Evolutionary conservation across 2,797 vertebrate species (phyloP).

Genomic region (Melopsittacus undulatus): DNA sequence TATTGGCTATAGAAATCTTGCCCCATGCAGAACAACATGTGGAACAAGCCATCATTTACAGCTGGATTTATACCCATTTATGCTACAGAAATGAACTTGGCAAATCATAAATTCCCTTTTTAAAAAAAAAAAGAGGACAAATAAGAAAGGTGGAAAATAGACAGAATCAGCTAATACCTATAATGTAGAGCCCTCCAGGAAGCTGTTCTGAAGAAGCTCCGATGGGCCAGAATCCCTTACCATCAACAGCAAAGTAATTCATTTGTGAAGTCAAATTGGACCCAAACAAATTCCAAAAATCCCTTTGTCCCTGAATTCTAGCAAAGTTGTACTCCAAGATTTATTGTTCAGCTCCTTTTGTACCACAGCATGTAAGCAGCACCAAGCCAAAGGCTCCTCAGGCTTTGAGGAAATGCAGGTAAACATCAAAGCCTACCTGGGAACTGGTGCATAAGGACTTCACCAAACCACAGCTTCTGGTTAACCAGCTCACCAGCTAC

Average conservation of each 20-base stretch:
- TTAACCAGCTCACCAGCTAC: not conserved
- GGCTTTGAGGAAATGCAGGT: not conserved
- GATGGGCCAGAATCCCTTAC: not conserved
- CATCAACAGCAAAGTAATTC: not conserved
- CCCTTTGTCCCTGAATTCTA: not conserved
- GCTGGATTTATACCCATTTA: slow-evolving; percentile 70
- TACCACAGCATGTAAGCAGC: not conserved
- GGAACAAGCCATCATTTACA: slow-evolving; percentile 69
- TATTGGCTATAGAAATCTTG: slow-evolving; percentile 70
- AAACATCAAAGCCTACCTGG: not conserved
- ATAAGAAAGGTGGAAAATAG: slow-evolving; percentile 42
- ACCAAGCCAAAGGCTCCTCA: not conserved
- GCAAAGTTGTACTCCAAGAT: not conserved
- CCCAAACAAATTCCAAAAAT: not conserved
- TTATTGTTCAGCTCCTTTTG: not conserved
- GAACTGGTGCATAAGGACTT: not conserved
- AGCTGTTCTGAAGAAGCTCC: not conserved
- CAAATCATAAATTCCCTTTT: slow-evolving; percentile 68
- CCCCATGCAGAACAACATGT: slow-evolving; percentile 53
- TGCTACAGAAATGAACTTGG: slow-evolving; percentile 65
- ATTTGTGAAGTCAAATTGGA: not conserved
- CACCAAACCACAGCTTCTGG: not conserved
- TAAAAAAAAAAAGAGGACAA: slow-evolving; percentile 11
- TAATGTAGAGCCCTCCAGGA: slow-evolving; percentile 25
- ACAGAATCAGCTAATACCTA: slow-evolving; percentile 1